Evolutionary conservation across 2,797 vertebrate genomes (phyloP).

Genomic region (Melanotaenia maccullochi): DNA sequence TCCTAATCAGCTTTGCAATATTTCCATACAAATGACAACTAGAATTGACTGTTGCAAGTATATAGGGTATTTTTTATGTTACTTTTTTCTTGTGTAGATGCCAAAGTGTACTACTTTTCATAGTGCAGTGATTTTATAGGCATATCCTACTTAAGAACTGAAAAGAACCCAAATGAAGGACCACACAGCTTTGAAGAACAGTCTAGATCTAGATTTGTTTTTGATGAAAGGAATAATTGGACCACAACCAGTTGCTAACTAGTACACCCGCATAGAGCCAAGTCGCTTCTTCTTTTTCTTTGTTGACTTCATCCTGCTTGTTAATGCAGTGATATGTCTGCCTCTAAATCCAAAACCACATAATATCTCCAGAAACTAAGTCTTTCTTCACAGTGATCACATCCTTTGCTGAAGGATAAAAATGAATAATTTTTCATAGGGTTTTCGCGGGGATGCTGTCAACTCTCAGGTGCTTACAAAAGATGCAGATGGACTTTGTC

Average conservation of each 20-base stretch:
- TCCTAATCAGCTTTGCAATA: constrained; percentile 56
- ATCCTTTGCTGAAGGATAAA: constrained; percentile 3
- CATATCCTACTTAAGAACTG: neutral
- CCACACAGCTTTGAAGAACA: neutral
- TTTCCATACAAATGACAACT: constrained; percentile 37
- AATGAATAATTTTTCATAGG: constrained; percentile 58
- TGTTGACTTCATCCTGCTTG: constrained; percentile 1
- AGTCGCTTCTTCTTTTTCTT: neutral
- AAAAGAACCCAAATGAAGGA: neutral
- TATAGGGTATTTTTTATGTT: neutral
- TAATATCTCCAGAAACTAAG: neutral
- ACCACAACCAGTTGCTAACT: neutral
- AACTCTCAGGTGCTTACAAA: constrained; percentile 85
- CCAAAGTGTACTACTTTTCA: neutral
- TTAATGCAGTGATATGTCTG: constrained; percentile 7
- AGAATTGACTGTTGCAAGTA: constrained; percentile 6
- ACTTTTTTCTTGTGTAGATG: neutral
- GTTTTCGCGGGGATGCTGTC: constrained; percentile 79
- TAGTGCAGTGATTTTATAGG: neutral
- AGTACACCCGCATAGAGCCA: neutral
- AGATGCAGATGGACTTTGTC: constrained; percentile 83
- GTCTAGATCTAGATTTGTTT: neutral
- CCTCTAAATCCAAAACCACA: neutral
- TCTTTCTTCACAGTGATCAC: constrained; percentile 1
- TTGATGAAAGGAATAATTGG: neutral